Evolutionary conservation across 2,888 invertebrate genomes (phyloP).

Genomic region (Mellilla xanthometata): DNA sequence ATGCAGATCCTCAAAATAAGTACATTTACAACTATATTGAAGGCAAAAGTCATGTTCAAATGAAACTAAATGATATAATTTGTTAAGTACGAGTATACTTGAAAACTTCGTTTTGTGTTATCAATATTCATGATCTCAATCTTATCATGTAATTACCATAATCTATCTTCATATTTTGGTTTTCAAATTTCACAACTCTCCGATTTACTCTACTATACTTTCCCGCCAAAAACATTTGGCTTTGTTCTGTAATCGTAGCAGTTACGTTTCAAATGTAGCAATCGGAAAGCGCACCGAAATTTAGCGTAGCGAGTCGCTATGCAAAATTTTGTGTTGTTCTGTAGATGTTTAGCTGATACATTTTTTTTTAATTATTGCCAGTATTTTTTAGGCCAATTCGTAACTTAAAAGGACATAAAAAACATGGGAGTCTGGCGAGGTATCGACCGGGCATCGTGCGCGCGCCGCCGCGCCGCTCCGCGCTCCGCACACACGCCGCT

Average conservation of each 20-base stretch:
- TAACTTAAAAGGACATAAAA: conserved; percentile 77
- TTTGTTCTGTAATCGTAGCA: conserved; percentile 12
- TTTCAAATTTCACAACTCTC: too few relatives aligned
- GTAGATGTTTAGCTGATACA: not conserved
- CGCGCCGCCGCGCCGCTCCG: conserved; percentile 53
- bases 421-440: conserved; percentile 75
- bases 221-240: conserved; percentile 31
- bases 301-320: not conserved
- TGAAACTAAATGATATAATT: too few relatives aligned
- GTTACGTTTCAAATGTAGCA: conserved; percentile 17
- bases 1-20: too few relatives aligned
- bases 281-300: conserved; percentile 12
- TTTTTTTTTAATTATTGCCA: conserved; percentile 55
- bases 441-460: conserved; percentile 76
- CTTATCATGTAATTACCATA: too few relatives aligned
- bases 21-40: too few relatives aligned
- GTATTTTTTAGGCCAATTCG: conserved; percentile 66
- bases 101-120: too few relatives aligned
- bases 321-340: not conserved
- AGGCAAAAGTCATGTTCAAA: too few relatives aligned
- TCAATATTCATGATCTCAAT: too few relatives aligned
- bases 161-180: too few relatives aligned
- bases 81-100: too few relatives aligned
- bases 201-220: conserved; percentile 11
- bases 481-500: not conserved